Evolutionary conservation across 2,797 vertebrate genomes (phyloP).

Genomic region (Bufotes viridis): DNA sequence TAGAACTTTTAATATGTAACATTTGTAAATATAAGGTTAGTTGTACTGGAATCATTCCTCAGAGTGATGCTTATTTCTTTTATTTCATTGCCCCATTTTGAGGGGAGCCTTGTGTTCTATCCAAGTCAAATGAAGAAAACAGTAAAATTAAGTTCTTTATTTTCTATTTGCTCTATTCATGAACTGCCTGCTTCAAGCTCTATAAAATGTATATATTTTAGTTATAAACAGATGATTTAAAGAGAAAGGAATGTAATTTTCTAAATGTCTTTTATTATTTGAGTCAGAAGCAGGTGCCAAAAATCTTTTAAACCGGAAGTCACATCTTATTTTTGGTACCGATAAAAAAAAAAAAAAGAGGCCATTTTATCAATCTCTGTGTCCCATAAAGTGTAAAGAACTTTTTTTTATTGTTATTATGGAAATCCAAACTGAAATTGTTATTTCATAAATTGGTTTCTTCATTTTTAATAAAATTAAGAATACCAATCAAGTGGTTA

Average conservation of each 20-base stretch:
- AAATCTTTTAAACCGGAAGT: constrained; percentile 78
- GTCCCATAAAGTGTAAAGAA: constrained; percentile 49
- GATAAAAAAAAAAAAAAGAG: neutral
- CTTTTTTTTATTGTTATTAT: constrained; percentile 51
- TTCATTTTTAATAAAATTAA: constrained; percentile 59
- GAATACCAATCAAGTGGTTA: constrained; percentile 22
- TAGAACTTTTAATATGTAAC: constrained; percentile 94
- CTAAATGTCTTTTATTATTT: constrained; percentile 87
- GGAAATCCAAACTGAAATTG: constrained; percentile 44
- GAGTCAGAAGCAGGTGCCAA: constrained; percentile 92
- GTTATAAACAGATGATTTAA: constrained; percentile 84
- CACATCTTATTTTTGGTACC: constrained; percentile 56
- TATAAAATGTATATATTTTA: constrained; percentile 81
- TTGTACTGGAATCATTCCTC: constrained; percentile 96
- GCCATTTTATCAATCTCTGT: constrained; percentile 42
- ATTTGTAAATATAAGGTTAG: constrained; percentile 95
- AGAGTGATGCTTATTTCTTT: constrained; percentile 98
- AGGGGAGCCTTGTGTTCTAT: constrained; percentile 93
- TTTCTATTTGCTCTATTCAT: constrained; percentile 99
- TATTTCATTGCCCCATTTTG: constrained; percentile 99
- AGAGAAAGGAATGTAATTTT: constrained; percentile 87
- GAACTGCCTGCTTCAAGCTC: constrained; percentile 91
- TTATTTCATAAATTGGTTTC: constrained; percentile 59
- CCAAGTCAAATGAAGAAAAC: constrained; percentile 80
- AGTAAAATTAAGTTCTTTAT: constrained; percentile 93